These are phyloP conservation scores for Zygogramma bicolorata DNA, from an alignment of 2,888 invertebrate species.

Conservation along the genomic window DNA sequence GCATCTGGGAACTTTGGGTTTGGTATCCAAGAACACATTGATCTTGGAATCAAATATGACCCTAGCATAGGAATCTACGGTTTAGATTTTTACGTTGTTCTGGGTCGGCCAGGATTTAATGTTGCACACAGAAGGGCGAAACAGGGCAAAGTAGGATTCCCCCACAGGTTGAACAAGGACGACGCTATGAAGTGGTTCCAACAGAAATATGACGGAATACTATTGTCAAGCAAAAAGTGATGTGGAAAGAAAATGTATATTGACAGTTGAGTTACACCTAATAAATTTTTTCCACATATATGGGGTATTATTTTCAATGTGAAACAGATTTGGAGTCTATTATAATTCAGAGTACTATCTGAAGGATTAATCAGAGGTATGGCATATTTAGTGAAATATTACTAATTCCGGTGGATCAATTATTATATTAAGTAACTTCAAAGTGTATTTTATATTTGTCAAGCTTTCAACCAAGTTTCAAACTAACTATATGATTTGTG, in stretches of 20 bases:
- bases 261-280: not conserved
- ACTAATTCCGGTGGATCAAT: no score
- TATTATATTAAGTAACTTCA: no score
- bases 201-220: slow-evolving; percentile 98
- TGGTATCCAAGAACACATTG: slow-evolving; percentile 99
- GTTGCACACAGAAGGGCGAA: slow-evolving; percentile 95
- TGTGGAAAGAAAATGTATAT: slow-evolving; percentile 25
- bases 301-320: not conserved
- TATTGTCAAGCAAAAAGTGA: slow-evolving; percentile 84
- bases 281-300: not conserved
- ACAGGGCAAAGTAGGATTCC: slow-evolving; percentile 93
- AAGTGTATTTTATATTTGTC: no score
- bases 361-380: no score
- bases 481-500: no score
- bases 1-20: slow-evolving; percentile 96
- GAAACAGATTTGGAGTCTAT: not conserved
- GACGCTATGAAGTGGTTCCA: slow-evolving; percentile 99
- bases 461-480: no score
- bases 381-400: no score
- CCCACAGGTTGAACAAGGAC: slow-evolving; percentile 94
- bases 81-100: slow-evolving; percentile 98
- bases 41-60: slow-evolving; percentile 98
- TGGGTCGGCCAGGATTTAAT: slow-evolving; percentile 98
- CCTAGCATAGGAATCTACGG: slow-evolving; percentile 99
- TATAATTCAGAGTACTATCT: no score